A percentile compares a stretch with the other conserved stretches of the same genome.
Evolutionary conservation across 2,113 vertebrate species (phyloP).

Genomic region (Nerophis lumbriciformis): DNA sequence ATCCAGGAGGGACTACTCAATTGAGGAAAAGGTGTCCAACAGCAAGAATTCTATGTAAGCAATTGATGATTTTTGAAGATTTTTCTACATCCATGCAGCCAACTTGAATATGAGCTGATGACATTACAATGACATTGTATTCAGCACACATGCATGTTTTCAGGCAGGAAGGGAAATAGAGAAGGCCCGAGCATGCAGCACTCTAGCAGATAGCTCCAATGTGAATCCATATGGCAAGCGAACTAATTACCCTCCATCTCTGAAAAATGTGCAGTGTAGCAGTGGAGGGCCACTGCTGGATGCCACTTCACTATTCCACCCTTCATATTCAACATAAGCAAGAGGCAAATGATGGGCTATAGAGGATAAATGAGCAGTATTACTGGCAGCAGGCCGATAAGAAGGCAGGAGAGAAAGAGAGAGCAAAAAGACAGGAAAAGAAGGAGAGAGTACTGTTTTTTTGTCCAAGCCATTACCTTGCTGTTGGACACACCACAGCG

Average conservation of each 20-base stretch:
- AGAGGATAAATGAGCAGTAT: conserved; percentile 46
- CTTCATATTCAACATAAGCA: conserved; percentile 50
- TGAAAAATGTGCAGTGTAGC: conserved; percentile 34
- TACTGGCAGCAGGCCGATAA: conserved; percentile 53
- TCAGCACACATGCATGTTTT: conserved; percentile 14
- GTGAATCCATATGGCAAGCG: conserved; percentile 54
- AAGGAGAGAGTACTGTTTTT: conserved; percentile 16
- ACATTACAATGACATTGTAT: conserved; percentile 18
- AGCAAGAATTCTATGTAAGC: no score
- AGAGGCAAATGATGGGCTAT: conserved; percentile 33
- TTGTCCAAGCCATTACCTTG: conserved; percentile 36
- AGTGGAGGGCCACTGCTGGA: conserved; percentile 36
- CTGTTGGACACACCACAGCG: conserved; percentile 23
- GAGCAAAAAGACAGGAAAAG: not conserved
- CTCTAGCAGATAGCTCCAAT: conserved; percentile 51
- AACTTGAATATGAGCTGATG: conserved; percentile 6
- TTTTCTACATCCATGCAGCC: not conserved
- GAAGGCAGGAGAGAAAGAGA: conserved; percentile 32
- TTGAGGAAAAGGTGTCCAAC: no score
- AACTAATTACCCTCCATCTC: conserved; percentile 58
- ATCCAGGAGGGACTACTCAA: no score
- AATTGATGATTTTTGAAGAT: no score
- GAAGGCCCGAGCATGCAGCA: conserved; percentile 17
- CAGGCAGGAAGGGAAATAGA: conserved; percentile 13
- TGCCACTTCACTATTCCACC: conserved; percentile 43